Evolutionary conservation across 2,888 invertebrate species (phyloP).

Genomic region (Molorchus minor): DNA sequence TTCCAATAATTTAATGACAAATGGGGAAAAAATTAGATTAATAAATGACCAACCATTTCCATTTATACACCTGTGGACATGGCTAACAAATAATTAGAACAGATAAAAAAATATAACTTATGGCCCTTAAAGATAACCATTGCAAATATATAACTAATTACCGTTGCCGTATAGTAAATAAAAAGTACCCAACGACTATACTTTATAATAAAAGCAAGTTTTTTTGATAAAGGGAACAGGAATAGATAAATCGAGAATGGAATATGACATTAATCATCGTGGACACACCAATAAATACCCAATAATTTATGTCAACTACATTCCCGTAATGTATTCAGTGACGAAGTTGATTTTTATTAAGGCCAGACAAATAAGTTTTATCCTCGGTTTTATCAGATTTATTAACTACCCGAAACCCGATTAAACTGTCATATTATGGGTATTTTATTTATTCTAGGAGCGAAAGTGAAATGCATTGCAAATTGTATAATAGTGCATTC

Average conservation of each 20-base stretch:
- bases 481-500: background rate
- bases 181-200: conserved; percentile 1
- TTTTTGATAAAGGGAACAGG: conserved; percentile 5
- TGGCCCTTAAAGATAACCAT: no score
- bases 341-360: conserved; percentile 1
- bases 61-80: no score
- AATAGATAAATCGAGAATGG: conserved; percentile 3
- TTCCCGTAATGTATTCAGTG: conserved; percentile 1
- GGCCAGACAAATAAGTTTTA: no score
- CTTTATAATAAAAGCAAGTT: conserved; percentile 12
- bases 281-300: conserved; percentile 8
- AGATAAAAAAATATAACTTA: no score
- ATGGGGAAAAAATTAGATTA: no score
- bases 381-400: background rate
- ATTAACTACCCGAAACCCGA: background rate
- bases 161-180: no score
- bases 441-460: no score
- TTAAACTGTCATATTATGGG: background rate
- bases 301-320: conserved; percentile 13
- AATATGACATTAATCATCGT: conserved; percentile 11
- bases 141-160: no score
- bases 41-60: no score
- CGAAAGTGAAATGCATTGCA: no score
- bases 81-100: no score
- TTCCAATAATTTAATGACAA: no score